These are phyloP conservation scores for Entomobrya proxima DNA, from an alignment of 2,888 invertebrate genomes.

Conservation along the genomic window DNA sequence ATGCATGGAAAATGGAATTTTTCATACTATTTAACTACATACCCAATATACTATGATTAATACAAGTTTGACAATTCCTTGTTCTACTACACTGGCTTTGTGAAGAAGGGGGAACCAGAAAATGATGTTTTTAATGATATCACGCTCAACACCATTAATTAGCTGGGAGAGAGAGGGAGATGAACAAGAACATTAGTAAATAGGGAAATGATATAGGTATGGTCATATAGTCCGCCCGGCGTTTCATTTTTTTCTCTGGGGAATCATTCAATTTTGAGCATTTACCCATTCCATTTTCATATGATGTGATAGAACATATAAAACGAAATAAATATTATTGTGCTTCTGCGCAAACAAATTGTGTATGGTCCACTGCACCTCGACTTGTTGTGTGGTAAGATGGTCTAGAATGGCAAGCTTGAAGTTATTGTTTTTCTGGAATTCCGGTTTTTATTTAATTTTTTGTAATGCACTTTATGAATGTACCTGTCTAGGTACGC, in stretches of 20 bases:
- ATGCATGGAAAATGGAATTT: constrained; percentile 39
- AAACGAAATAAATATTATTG: background rate
- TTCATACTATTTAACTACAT: background rate
- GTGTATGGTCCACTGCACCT: background rate
- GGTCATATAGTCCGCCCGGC: constrained; percentile 13
- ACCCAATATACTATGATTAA: constrained; percentile 1
- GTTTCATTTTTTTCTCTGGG: constrained; percentile 54
- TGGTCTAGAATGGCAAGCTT: background rate
- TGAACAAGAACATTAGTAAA: background rate
- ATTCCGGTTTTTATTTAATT: constrained; percentile 62
- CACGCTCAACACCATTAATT: constrained; percentile 68
- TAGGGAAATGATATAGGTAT: background rate
- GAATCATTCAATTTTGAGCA: constrained; percentile 60
- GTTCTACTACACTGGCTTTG: background rate
- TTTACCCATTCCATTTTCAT: constrained; percentile 56
- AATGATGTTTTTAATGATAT: constrained; percentile 66
- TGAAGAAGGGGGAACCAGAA: constrained; percentile 29
- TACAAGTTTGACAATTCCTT: background rate
- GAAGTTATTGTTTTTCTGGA: constrained; percentile 34
- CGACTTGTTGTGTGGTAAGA: background rate
- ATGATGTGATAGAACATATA: background rate
- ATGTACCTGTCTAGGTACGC: background rate
- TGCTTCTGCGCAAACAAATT: background rate
- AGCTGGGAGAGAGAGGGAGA: constrained; percentile 32
- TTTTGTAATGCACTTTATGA: background rate